These are phyloP conservation scores for Todus mexicanus DNA, from an alignment of 2,797 vertebrate genomes.

Conservation along the genomic window DNA sequence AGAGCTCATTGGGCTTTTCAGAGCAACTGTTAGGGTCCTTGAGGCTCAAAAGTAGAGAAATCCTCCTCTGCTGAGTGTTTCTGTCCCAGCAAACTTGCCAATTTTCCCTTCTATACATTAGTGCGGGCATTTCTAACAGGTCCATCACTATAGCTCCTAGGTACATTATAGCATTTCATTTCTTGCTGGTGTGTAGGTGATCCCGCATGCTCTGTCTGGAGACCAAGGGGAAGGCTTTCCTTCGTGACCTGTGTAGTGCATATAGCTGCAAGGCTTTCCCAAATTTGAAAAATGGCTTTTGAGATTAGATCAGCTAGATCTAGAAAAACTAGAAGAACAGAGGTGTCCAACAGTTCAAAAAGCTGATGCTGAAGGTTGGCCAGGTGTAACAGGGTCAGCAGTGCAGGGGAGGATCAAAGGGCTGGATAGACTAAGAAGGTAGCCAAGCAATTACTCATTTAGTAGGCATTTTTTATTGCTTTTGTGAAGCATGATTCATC, in stretches of 20 bases:
- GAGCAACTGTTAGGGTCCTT: not conserved
- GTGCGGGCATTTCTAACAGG: not conserved
- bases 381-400: not conserved
- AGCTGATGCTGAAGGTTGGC: not conserved
- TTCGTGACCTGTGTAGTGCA: not conserved
- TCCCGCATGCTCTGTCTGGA: not conserved
- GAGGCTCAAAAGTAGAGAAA: not conserved
- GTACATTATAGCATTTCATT: not conserved
- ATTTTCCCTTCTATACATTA: not conserved
- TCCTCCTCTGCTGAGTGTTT: not conserved
- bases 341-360: not conserved
- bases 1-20: not conserved
- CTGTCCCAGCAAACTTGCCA: not conserved
- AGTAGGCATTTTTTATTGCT: not conserved
- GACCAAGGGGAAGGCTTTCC: not conserved
- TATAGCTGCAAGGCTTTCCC: not conserved
- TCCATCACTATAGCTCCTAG: not conserved
- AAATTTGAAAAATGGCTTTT: not conserved
- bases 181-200: not conserved
- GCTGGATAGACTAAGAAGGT: not conserved
- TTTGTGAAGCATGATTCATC: constrained; percentile 32
- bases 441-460: not conserved
- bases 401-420: constrained; percentile 3
- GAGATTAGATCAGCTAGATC: not conserved
- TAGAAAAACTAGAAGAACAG: constrained; percentile 17